Conservation (phyloP, 1,140 invertebrate genomes). For the Procambarus virginalis region DNA sequence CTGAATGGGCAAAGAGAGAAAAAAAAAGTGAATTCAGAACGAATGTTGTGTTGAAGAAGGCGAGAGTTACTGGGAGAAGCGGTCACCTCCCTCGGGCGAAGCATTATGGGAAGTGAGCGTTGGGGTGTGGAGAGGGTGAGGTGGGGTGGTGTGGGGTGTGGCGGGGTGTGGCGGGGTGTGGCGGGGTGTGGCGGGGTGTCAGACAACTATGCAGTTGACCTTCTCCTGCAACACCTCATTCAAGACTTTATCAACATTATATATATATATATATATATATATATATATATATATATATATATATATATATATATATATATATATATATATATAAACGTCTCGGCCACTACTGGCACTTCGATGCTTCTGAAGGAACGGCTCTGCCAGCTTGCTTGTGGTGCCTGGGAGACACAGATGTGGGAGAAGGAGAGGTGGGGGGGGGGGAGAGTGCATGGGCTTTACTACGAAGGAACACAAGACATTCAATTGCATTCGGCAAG, state of each 20-base stretch:
- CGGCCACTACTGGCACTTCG: no score
- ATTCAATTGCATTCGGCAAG: constrained; percentile 56
- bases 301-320: no score
- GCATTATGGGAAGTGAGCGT: constrained; percentile 10
- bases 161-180: neutral
- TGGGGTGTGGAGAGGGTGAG: neutral
- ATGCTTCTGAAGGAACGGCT: no score
- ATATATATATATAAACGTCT: no score
- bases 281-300: no score
- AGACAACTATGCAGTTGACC: constrained; percentile 17
- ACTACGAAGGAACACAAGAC: neutral
- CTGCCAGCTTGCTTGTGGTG: neutral
- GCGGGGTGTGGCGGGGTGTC: neutral
- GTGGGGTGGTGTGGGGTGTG: neutral
- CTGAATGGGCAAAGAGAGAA: neutral
- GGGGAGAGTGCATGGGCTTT: neutral
- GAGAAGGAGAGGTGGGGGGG: neutral
- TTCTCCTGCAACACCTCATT: constrained; percentile 24
- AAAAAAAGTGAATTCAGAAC: neutral
- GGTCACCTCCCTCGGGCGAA: constrained; percentile 1
- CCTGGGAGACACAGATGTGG: neutral
- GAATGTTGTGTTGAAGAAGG: neutral
- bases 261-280: neutral
- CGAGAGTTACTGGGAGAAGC: neutral
- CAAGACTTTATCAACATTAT: constrained; percentile 41